Conservation (phyloP, 2,797 vertebrate species). For the Gymnothorax reevesii region DNA sequence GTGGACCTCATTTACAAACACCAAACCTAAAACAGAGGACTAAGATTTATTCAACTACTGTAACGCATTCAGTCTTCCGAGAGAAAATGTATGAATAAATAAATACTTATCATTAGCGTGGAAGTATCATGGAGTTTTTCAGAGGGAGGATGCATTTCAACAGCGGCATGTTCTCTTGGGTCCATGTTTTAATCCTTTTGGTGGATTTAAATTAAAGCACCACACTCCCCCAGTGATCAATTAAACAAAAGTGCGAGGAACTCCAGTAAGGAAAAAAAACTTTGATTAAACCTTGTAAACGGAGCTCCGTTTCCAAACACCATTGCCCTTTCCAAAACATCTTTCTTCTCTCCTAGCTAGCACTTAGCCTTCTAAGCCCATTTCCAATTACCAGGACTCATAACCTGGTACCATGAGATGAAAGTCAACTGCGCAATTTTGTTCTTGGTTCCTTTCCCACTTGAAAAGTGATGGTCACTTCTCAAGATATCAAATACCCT, state of each 20-base stretch:
- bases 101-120: background rate
- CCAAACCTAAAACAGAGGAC: background rate
- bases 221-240: background rate
- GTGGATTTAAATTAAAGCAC: constrained; percentile 2
- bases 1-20: background rate
- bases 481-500: background rate
- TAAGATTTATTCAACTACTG: too few relatives aligned
- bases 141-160: background rate
- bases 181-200: constrained; percentile 6
- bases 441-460: background rate
- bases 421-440: background rate
- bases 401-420: background rate
- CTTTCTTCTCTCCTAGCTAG: background rate
- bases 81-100: background rate
- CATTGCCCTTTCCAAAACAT: background rate
- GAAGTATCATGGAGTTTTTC: background rate
- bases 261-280: background rate
- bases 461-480: background rate
- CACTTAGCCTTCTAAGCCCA: background rate
- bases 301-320: background rate
- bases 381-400: background rate
- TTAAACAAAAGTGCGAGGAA: background rate
- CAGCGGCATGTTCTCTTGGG: background rate
- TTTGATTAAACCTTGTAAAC: background rate
- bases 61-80: too few relatives aligned